Conservation (phyloP, 64 coral and sea anemone species). For the Catalaphyllia jardinei region DNA sequence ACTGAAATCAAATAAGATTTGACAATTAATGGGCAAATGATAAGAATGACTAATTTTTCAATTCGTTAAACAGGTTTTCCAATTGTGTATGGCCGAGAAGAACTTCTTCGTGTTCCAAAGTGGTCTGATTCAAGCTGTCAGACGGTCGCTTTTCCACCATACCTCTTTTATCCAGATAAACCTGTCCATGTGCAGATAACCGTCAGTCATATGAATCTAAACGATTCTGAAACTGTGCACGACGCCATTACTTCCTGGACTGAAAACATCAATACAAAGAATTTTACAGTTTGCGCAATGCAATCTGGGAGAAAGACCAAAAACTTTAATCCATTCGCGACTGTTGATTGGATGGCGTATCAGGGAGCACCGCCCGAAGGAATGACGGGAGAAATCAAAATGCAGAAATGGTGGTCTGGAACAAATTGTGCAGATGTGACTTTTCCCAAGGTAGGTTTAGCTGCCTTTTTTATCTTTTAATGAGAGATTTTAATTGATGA, state of each 20-base stretch:
- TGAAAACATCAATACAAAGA: no score
- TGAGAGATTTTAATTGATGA: neutral
- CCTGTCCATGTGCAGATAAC: constrained; percentile 38
- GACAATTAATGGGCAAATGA: no score
- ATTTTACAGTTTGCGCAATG: constrained; percentile 62
- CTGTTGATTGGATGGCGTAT: constrained; percentile 64
- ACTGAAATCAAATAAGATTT: no score
- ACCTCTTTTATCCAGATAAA: neutral
- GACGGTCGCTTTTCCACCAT: constrained; percentile 18
- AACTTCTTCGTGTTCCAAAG: constrained; percentile 26
- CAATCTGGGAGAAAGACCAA: constrained; percentile 57
- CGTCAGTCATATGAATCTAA: constrained; percentile 44
- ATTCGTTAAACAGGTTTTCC: constrained; percentile 40
- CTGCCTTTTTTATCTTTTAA: neutral
- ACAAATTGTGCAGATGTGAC: constrained; percentile 48
- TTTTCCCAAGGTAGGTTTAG: constrained; percentile 33
- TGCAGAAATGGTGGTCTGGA: constrained; percentile 64
- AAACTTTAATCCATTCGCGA: constrained; percentile 36
- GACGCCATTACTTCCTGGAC: no score
- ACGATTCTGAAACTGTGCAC: no score
- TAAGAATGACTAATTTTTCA: neutral
- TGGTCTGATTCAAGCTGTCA: constrained; percentile 51
- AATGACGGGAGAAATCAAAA: constrained; percentile 11
- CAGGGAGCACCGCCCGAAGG: constrained; percentile 73
- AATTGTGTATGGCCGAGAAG: constrained; percentile 12